phyloP scores from a whole-genome alignment of 1,140 invertebrate genomes.

The Stegodyphus mimosarum region DNA sequence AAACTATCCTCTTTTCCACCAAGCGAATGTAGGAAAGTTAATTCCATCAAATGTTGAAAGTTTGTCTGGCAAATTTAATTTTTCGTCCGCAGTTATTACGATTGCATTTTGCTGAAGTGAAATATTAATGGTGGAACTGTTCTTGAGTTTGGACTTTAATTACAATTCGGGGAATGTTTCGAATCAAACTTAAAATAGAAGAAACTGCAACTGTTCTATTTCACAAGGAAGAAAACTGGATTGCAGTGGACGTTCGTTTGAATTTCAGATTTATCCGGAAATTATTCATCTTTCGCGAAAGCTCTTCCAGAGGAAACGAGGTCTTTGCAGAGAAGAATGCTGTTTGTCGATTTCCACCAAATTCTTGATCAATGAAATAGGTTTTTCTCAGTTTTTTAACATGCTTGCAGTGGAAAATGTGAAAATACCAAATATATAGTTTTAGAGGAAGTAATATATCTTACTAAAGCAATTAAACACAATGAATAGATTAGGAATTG shows the following conservation, averaged over 20 bases:
- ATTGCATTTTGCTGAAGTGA: conserved; percentile 11
- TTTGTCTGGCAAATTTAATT: conserved; percentile 30
- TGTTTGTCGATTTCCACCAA: too few relatives aligned
- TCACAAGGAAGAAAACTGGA: conserved; percentile 5
- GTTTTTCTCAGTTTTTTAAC: too few relatives aligned
- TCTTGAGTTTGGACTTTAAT: conserved; percentile 8
- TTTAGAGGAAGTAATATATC: too few relatives aligned
- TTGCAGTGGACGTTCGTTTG: conserved; percentile 7
- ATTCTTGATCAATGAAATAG: too few relatives aligned
- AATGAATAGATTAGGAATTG: too few relatives aligned
- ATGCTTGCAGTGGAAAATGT: too few relatives aligned
- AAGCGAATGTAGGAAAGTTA: background rate
- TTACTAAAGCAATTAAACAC: too few relatives aligned
- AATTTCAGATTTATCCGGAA: conserved; percentile 26
- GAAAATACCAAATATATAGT: too few relatives aligned
- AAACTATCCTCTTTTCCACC: too few relatives aligned
- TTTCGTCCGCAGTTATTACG: background rate
- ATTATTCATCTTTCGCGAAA: background rate
- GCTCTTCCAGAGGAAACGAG: too few relatives aligned
- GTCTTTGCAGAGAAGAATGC: too few relatives aligned
- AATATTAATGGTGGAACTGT: conserved; percentile 13
- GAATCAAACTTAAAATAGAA: conserved; percentile 8
- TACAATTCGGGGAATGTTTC: background rate
- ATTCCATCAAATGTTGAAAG: conserved; percentile 18
- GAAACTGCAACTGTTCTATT: conserved; percentile 20